Base-by-base conservation (phyloP, 2,888 invertebrate genomes). In the Tromatobia lineatoria region DNA sequence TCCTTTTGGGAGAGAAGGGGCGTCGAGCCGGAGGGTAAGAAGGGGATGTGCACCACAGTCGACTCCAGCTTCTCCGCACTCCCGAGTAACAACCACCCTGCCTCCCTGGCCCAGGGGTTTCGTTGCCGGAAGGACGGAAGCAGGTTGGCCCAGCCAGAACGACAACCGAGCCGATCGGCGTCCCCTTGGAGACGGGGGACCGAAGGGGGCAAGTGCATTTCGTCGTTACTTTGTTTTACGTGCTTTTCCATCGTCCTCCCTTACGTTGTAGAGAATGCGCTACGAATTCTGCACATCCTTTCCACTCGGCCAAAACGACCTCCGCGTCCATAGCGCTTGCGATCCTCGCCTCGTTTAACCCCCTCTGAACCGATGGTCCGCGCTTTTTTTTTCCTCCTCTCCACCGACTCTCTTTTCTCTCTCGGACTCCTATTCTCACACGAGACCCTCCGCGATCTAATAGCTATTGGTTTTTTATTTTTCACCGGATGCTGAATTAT, bases 151-250 rank as follows among this genome's bases (percentile, higher is more conserved):
- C 59, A 50, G 77, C 52, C 23, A 69, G 42, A 52, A 77, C 80
- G 76, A 69, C 80, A 76, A 73, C 73, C 67, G 83, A 83, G n/a
- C n/a, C n/a, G 75, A 76, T 71, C 85, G 54, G 80, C 76, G 42
- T 47, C 76, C 69, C 64, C 50, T 73, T 59, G 83, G 85, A 83
- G 81, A 88, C 86, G 85, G 90, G 89, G 90, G 89, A 67, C 45
- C 61, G 34, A 20, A 71, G 45, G 59, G 47, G 64, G 70, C 74
- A 70, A 91, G 91, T 92, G 91, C 91, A 91, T 92, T 93, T 92
- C 91, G 91, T 92, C 93, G 93, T 93, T 93, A 93, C 93, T 93
- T 93, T 93, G 93, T 93, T 93, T 93, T 93, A 93, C 91, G 91
- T 89, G 89, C 91, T 86, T 78, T 85, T 87, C 88, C 64, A 57